Base-by-base conservation (phyloP, 2,113 vertebrate species). In the Myodes glareolus region DNA sequence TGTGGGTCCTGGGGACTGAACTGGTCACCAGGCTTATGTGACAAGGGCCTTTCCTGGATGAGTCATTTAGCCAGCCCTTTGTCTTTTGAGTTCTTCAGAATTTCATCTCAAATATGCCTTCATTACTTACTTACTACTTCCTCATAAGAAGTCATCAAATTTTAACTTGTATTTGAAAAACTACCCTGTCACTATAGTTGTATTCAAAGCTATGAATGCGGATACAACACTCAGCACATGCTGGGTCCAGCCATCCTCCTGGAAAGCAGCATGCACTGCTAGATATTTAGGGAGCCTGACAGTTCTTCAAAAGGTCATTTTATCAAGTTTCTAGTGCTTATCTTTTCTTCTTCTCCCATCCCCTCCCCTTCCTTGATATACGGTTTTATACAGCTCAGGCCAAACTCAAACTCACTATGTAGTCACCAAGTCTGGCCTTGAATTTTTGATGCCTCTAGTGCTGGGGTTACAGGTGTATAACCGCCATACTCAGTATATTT, bases 81-180 rank as follows among this genome's bases (percentile, higher is more conserved):
- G 47, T n/a, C 42, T 80, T 63, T 73, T 76, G 58, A 88, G 31
- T 88, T 47, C n/a, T 67, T 67, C 39, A 92, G 67, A 76, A 76
- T 92, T 94, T 75, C 45, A 61, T 31, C 63, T 87, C 84, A 47
- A 68, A 50, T 86, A 39, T 50, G 81, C n/a, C 29, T 65, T 17
- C 8, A 1, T 65, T 65, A 65, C 27, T 31, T 50, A 82, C 21
- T 50, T 90, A 13, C 17, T 33, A 47, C 45, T 31, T 39, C 58
- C 23, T 68, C 58, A 45, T 75, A 73, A 89, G 58, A 92, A 81
- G 80, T 47, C 36, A 63, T 52, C 33, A 70, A 5, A 85, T 93
- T 94, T 84, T 89, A 42, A 19, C 70, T 82, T 88, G 36, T 42
- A 72, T 86, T 89, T 81, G 77, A 92, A 92, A 92, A 94, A 50